Evolutionary conservation across 2,888 invertebrate genomes (phyloP).

Genomic region (Drosophila helvetica): DNA sequence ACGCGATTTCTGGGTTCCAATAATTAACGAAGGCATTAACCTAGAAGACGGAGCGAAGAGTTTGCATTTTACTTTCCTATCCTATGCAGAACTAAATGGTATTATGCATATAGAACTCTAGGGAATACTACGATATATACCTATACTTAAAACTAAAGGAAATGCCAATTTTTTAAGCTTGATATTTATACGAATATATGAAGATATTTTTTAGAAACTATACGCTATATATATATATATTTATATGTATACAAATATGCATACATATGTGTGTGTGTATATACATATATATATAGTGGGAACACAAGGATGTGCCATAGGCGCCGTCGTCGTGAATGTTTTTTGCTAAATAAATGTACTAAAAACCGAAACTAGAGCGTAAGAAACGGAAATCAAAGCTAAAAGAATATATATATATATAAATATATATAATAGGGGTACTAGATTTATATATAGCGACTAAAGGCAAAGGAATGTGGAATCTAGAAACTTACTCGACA

Average conservation of each 20-base stretch:
- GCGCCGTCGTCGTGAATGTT: constrained; percentile 56
- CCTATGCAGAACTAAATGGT: constrained; percentile 39
- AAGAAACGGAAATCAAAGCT: constrained; percentile 17
- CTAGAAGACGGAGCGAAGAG: not conserved
- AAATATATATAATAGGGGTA: not conserved
- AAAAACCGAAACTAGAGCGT: constrained; percentile 40
- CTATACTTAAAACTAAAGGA: constrained; percentile 53
- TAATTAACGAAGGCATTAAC: not conserved
- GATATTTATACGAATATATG: constrained; percentile 46
- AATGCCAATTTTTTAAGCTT: constrained; percentile 76
- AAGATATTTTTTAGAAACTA: constrained; percentile 75
- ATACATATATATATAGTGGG: constrained; percentile 33
- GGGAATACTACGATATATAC: constrained; percentile 16
- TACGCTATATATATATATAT: constrained; percentile 45
- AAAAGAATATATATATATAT: constrained; percentile 28
- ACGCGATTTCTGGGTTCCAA: not conserved
- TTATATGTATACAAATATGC: constrained; percentile 23
- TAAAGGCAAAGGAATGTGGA: constrained; percentile 32
- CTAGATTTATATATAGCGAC: constrained; percentile 28
- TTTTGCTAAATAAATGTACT: constrained; percentile 68
- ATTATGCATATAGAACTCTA: constrained; percentile 38
- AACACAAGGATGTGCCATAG: constrained; percentile 71
- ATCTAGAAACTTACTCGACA: constrained; percentile 28
- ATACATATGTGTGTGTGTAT: constrained; percentile 26
- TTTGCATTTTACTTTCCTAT: constrained; percentile 43